Conservation (phyloP, 2,113 vertebrate species). For the Hepsetus odoe region DNA sequence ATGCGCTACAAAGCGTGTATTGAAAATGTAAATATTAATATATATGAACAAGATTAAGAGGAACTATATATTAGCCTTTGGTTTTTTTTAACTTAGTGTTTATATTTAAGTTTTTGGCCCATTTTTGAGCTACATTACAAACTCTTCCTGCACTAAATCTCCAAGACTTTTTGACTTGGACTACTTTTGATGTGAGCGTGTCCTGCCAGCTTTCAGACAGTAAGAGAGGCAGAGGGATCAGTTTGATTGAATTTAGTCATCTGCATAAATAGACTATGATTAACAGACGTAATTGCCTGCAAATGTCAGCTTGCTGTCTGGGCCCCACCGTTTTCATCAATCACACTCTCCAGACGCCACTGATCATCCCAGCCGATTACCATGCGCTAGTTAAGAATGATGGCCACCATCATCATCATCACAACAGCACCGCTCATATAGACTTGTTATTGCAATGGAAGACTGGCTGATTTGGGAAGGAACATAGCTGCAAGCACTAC, state of each 20-base stretch:
- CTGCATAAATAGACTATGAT: slow-evolving; percentile 54
- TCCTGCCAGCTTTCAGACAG: slow-evolving; percentile 24
- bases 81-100: too few species aligned
- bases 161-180: background rate
- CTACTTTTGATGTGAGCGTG: slow-evolving; percentile 12
- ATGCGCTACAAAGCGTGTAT: too few species aligned
- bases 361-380: slow-evolving; percentile 37
- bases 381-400: slow-evolving; percentile 35
- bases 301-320: slow-evolving; percentile 48
- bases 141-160: background rate
- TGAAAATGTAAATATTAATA: too few species aligned
- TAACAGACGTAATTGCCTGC: slow-evolving; percentile 46
- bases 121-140: background rate
- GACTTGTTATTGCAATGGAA: background rate
- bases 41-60: too few species aligned
- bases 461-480: too few species aligned
- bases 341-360: slow-evolving; percentile 2
- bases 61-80: too few species aligned
- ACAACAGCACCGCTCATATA: background rate
- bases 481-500: background rate
- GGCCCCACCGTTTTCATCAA: slow-evolving; percentile 38
- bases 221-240: background rate
- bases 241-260: slow-evolving; percentile 52
- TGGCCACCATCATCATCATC: background rate
- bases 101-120: too few species aligned